phyloP scores from a whole-genome alignment of 1,140 invertebrate genomes.

The Aphidius gifuensis region DNA sequence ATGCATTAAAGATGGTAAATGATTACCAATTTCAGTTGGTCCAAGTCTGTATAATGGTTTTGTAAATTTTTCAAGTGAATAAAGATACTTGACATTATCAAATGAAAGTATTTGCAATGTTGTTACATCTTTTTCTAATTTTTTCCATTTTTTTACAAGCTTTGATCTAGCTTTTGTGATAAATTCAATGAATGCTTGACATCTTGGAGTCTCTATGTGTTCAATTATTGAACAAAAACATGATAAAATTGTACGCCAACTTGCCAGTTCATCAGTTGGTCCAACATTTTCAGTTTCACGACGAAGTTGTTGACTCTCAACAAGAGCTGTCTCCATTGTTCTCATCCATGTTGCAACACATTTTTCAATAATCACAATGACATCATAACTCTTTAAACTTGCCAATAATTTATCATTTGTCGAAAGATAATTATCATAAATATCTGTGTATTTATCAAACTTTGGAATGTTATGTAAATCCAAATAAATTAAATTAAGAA shows the following conservation, averaged over 20 bases:
- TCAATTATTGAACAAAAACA: slow-evolving; percentile 78
- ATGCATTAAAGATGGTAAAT: slow-evolving; percentile 69
- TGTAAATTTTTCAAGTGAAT: slow-evolving; percentile 82
- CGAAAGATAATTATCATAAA: too few species aligned
- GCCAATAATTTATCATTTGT: too few species aligned
- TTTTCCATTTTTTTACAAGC: slow-evolving; percentile 74
- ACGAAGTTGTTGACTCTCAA: slow-evolving; percentile 70
- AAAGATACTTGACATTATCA: slow-evolving; percentile 87
- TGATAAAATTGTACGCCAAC: slow-evolving; percentile 76
- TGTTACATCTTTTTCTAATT: slow-evolving; percentile 69
- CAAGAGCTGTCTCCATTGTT: slow-evolving; percentile 51
- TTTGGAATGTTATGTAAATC: slow-evolving; percentile 7
- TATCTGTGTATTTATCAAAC: slow-evolving; percentile 31
- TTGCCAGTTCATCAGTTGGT: slow-evolving; percentile 74
- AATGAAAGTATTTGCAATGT: slow-evolving; percentile 76
- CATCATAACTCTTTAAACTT: too few species aligned
- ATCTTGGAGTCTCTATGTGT: slow-evolving; percentile 67
- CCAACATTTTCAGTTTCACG: slow-evolving; percentile 78
- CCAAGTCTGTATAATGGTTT: slow-evolving; percentile 77
- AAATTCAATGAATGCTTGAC: slow-evolving; percentile 65
- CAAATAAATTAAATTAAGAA: slow-evolving; percentile 35
- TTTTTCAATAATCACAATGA: too few species aligned
- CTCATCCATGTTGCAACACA: too few species aligned
- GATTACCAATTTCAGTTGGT: slow-evolving; percentile 67
- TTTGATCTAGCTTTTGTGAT: slow-evolving; percentile 66